Percentiles rank a stretch among this genome's conserved stretches.
phyloP scores from a whole-genome alignment of 2,797 vertebrate genomes.

The Orestias chungarensis region DNA sequence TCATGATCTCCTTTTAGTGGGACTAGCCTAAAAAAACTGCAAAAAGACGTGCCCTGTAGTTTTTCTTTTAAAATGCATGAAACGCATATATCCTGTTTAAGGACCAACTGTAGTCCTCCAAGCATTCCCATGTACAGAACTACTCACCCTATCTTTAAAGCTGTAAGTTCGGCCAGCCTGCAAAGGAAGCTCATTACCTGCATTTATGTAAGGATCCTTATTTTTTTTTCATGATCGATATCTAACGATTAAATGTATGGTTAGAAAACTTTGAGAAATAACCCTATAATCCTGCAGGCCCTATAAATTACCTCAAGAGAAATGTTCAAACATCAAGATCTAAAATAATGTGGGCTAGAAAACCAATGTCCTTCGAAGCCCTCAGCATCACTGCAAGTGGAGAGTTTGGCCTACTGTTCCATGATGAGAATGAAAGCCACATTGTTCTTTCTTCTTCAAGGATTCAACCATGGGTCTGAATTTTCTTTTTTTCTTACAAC shows the following conservation, averaged over 20 bases:
- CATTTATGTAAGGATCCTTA: no score
- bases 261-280: not conserved
- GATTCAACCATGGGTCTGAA: not conserved
- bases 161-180: not conserved
- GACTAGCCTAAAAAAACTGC: not conserved
- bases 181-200: no score
- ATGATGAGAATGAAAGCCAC: not conserved
- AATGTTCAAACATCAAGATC: not conserved
- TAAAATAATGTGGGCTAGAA: not conserved
- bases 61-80: not conserved
- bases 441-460: not conserved
- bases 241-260: no score
- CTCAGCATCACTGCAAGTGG: not conserved
- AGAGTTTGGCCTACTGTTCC: not conserved
- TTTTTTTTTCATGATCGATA: no score
- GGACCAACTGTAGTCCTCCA: no score
- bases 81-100: no score
- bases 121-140: not conserved
- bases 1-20: not conserved
- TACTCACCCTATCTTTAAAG: not conserved
- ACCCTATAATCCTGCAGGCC: not conserved
- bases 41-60: not conserved
- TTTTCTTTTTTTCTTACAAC: no score
- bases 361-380: not conserved
- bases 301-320: not conserved